phyloP scores from a whole-genome alignment of 1,140 invertebrate genomes.

The Liolophura sinensis region DNA sequence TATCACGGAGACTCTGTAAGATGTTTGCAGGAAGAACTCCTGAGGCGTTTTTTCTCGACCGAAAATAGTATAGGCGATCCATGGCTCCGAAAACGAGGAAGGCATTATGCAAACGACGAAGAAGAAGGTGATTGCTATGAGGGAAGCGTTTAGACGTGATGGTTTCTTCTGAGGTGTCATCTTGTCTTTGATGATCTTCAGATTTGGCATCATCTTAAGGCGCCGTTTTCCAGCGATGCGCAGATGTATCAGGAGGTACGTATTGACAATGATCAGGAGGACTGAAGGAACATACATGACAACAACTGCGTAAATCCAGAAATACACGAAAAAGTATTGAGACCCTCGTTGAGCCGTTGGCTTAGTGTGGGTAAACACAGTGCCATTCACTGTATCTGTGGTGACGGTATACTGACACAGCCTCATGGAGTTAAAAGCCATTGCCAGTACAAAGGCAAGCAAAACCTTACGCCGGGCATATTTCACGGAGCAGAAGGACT shows the following conservation, averaged over 20 bases:
- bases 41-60: constrained; percentile 18
- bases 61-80: constrained; percentile 40
- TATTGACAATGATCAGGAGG: constrained; percentile 36
- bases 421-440: constrained; percentile 27
- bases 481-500: constrained; percentile 37
- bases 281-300: constrained; percentile 40
- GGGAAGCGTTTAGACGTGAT: constrained; percentile 42
- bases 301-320: constrained; percentile 39
- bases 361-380: no score
- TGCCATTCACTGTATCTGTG: no score
- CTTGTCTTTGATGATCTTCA: constrained; percentile 40
- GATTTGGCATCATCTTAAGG: constrained; percentile 8
- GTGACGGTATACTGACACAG: no score
- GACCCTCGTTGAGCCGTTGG: no score
- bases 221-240: constrained; percentile 32
- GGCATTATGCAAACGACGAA: constrained; percentile 49
- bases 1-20: constrained; percentile 30
- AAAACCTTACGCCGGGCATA: constrained; percentile 40
- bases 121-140: constrained; percentile 47
- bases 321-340: constrained; percentile 20
- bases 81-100: constrained; percentile 42
- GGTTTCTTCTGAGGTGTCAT: constrained; percentile 42
- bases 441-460: constrained; percentile 26
- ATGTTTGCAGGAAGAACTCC: constrained; percentile 23
- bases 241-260: constrained; percentile 41